Evolutionary conservation across 2,888 invertebrate species (phyloP), one percentile per base, ranked within the genome.

Genomic region (Perdita meconis): DNA sequence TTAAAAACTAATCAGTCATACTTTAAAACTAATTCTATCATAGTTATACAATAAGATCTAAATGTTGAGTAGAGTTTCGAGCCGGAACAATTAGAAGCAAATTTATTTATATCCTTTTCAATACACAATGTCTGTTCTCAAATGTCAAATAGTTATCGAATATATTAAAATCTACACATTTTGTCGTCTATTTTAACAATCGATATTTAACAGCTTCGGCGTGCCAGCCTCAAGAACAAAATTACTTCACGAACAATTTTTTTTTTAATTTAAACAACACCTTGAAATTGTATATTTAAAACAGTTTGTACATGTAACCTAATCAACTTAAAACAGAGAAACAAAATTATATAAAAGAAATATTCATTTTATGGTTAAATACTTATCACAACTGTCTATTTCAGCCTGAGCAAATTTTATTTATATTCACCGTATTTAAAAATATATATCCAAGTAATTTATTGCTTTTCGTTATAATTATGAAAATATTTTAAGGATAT

Each of bases 1-100:
- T 86, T 85, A 87, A 66, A 50, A 85, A 50, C 77, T 86, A 75
- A 81, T 87, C 85, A 86, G 87, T 87, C 83, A 69, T 78, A 79
- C 59, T 60, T 19, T 68, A 59, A 38, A 66, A 53, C 13, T 65
- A 63, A 8, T 72, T 66, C 50, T 1, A 61, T 57, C 38, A 40
- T 67, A 42, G 24, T 44, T 38, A 55, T 65, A 19, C 38, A 47
- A 57, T 30, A 55, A 8, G 55, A 56, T 8, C 6, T 8, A 16
- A 70, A 55, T 60, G 55, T n/a, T n/a, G 69, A 73, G 30, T 30
- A 47, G 47, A 69, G 13, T 73, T 69, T 47, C 36, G 10, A 26
- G 13, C n/a, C 5, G 10, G 13, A 5, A 50, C 10, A 26, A 53
- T 8, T 1, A 53, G 34, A 42, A 51, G 34, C 12, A 26, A 50